Evolutionary conservation across 2,797 vertebrate genomes (phyloP).

Genomic region (Catostomus latipinnis): DNA sequence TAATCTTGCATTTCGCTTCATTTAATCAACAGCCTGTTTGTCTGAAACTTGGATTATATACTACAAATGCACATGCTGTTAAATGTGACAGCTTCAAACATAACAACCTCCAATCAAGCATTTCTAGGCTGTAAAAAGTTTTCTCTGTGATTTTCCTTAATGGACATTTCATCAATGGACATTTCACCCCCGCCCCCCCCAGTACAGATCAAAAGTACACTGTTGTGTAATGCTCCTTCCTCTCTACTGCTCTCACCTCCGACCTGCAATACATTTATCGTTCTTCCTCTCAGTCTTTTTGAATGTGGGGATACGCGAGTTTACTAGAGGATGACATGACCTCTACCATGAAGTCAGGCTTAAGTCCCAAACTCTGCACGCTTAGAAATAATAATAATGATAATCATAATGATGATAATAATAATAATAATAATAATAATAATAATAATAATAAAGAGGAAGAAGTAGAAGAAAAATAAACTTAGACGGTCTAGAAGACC

Average conservation of each 20-base stretch:
- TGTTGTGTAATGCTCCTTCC: constrained; percentile 31
- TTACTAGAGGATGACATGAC: constrained; percentile 32
- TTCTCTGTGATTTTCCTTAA: not conserved
- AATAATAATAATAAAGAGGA: constrained; percentile 4
- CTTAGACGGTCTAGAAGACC: not conserved
- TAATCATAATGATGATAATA: not conserved
- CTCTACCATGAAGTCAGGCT: constrained; percentile 10
- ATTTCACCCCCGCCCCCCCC: too few relatives aligned
- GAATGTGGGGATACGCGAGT: constrained; percentile 13
- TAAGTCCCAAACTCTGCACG: constrained; percentile 2
- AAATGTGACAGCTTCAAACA: not conserved
- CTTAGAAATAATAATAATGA: too few relatives aligned
- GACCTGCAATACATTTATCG: constrained; percentile 1
- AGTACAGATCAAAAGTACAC: constrained; percentile 45
- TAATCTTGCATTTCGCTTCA: not conserved
- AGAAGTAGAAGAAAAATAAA: too few relatives aligned
- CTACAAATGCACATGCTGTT: not conserved
- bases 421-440: constrained; percentile 10
- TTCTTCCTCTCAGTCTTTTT: constrained; percentile 13
- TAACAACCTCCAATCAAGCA: not conserved
- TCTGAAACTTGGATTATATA: not conserved
- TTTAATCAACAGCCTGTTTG: constrained; percentile 8
- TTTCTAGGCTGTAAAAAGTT: not conserved
- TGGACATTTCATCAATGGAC: too few relatives aligned
- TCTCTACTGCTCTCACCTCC: constrained; percentile 8